Conservation (phyloP, 1,140 invertebrate species). For the Macrobrachium nipponense region DNA sequence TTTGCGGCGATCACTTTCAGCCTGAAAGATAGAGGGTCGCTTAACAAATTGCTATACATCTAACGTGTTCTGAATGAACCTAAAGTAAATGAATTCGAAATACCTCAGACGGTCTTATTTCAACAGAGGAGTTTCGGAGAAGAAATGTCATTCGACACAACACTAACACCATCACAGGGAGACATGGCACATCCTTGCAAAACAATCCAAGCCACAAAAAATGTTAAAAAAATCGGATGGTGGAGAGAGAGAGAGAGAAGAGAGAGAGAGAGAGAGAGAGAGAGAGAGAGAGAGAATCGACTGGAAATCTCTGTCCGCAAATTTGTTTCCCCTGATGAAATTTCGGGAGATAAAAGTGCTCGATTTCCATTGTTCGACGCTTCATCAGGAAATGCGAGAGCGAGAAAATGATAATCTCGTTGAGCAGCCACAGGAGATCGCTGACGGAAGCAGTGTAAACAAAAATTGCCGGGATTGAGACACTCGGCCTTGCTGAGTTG, state of each 20-base stretch:
- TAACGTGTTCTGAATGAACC: no score
- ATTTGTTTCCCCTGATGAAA: background rate
- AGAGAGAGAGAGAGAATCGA: background rate
- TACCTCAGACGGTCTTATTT: no score
- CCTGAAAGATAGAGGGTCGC: no score
- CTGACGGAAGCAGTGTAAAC: constrained; percentile 49
- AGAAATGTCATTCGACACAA: no score
- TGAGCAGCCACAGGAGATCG: background rate
- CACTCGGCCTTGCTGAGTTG: constrained; percentile 14
- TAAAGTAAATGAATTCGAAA: no score
- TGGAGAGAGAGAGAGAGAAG: background rate
- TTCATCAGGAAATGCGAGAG: constrained; percentile 49
- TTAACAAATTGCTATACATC: no score
- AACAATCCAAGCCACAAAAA: no score
- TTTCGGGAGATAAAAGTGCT: constrained; percentile 15
- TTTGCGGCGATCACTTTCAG: no score
- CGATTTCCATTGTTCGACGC: constrained; percentile 21
- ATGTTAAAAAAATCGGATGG: background rate
- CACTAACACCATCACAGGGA: no score
- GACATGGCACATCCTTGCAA: no score
- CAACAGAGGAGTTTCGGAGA: no score
- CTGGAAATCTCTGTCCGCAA: background rate
- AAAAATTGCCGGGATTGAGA: constrained; percentile 47
- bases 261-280: background rate
- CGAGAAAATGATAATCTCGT: constrained; percentile 17